phyloP scores from a whole-genome alignment of 1,140 invertebrate genomes.

The Apolygus lucorum region DNA sequence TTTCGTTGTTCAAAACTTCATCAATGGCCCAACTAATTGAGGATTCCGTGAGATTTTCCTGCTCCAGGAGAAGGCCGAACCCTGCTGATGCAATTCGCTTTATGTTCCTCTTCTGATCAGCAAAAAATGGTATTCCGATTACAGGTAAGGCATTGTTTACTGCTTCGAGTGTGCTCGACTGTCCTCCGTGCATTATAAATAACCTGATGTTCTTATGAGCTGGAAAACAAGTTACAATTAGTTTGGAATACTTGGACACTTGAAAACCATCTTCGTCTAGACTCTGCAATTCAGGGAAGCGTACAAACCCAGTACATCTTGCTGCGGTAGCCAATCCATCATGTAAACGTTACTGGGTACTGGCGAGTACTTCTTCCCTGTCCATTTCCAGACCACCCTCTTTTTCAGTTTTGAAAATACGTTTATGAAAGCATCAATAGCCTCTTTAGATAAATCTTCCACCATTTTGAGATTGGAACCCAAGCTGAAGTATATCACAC shows the following conservation, averaged over 20 bases:
- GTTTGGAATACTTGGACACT: background rate
- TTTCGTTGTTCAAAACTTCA: conserved; percentile 34
- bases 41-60: conserved; percentile 38
- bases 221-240: conserved; percentile 29
- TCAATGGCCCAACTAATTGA: conserved; percentile 33
- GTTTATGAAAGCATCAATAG: background rate
- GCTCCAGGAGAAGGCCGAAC: conserved; percentile 37
- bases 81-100: conserved; percentile 24
- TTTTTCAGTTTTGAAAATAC: conserved; percentile 37
- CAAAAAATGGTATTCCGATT: conserved; percentile 35
- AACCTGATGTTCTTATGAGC: conserved; percentile 39
- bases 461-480: background rate
- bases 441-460: background rate
- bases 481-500: conserved; percentile 47
- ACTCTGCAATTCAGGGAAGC: background rate
- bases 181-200: conserved; percentile 45
- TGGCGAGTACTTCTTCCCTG: conserved; percentile 39
- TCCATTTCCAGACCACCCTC: conserved; percentile 51
- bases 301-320: conserved; percentile 49
- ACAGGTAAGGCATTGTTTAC: conserved; percentile 42
- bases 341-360: conserved; percentile 50
- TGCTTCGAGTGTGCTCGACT: conserved; percentile 41
- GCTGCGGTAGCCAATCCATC: conserved; percentile 53
- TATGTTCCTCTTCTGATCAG: conserved; percentile 37
- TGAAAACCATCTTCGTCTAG: background rate